Evolutionary conservation across 1,140 invertebrate genomes (phyloP).

Genomic region (Pentalonia nigronervosa): DNA sequence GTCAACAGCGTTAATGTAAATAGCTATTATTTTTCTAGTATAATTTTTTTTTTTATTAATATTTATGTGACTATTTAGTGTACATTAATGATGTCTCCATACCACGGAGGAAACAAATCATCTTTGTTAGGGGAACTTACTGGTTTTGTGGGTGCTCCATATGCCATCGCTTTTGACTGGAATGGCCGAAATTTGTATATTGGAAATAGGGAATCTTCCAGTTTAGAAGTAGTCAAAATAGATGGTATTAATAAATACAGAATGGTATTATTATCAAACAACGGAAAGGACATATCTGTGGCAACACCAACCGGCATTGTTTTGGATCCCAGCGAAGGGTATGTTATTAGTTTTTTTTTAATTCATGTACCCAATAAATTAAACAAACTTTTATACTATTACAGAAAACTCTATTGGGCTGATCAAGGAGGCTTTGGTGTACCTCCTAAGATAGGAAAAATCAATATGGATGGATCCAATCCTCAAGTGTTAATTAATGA

Average conservation of each 20-base stretch:
- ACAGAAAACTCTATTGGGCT: constrained; percentile 90
- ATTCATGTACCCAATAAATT: neutral
- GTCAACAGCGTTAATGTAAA: constrained; percentile 63
- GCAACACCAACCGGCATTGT: constrained; percentile 87
- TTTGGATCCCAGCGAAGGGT: constrained; percentile 90
- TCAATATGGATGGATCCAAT: constrained; percentile 92
- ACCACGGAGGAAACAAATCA: constrained; percentile 86
- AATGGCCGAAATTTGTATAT: constrained; percentile 93
- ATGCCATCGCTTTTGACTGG: constrained; percentile 95
- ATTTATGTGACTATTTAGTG: constrained; percentile 70
- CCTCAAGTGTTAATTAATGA: constrained; percentile 73
- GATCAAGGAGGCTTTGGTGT: constrained; percentile 93
- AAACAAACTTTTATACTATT: constrained; percentile 60
- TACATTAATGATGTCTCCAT: constrained; percentile 83
- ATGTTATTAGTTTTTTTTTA: constrained; percentile 62
- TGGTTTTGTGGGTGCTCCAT: constrained; percentile 89
- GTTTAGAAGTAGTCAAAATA: constrained; percentile 90
- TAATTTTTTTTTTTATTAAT: neutral
- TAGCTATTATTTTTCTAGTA: constrained; percentile 70
- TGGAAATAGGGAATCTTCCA: constrained; percentile 88
- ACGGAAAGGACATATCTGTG: constrained; percentile 85
- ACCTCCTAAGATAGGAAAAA: constrained; percentile 87
- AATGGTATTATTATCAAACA: constrained; percentile 89
- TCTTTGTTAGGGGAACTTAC: constrained; percentile 80
- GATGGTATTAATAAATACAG: constrained; percentile 85